Base-by-base conservation (phyloP, 2,888 invertebrate species). In the Cacoxenus indagator region DNA sequence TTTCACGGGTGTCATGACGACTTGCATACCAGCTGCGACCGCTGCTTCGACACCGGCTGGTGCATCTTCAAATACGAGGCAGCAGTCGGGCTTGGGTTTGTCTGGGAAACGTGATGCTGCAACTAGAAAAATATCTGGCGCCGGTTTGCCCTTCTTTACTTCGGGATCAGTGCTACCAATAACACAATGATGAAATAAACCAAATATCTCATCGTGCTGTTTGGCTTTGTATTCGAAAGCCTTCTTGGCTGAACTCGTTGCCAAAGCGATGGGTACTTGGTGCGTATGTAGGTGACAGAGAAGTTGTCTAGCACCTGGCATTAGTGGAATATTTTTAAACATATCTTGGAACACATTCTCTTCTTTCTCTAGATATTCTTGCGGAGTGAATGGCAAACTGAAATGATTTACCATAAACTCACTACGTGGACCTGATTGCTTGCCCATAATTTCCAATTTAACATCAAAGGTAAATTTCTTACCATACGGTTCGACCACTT, bases 51-150 rank as follows among this genome's bases (percentile, higher is more conserved):
- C 31, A 31, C 97, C 97, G 85, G 94, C 94, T 0, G 94, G 93
- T 0, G 97, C 94, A 88, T 97, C 97, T 89, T 97, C 97, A 86
- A 96, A 95, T 2, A 95, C 96, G 67, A 96, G 88, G 81, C 95
- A 94, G 1, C 73, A 29, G 2, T 76, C 89, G 9, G 92, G 91
- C 91, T 92, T 93, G n/a, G 93, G 92, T 73, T 90, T 88, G 67
- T 92, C 91, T 0, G 90, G 88, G 85, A 96, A 96, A 71, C 95
- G 88, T 0, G 90, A 87, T 0, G 94, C 94, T 62, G 93, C 92
- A 0, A 96, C 91, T 11, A 93, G 86, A 84, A 95, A 97, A 74
- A 95, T 93, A 84, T 96, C 96, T 0, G 97, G 97, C 67, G 91
- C 91, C 0, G 97, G 97, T 88, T 97, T 97, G 0, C 96, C 94